These are phyloP conservation scores for Fulmarus glacialis DNA, from an alignment of 2,113 vertebrate genomes.

Conservation along the genomic window DNA sequence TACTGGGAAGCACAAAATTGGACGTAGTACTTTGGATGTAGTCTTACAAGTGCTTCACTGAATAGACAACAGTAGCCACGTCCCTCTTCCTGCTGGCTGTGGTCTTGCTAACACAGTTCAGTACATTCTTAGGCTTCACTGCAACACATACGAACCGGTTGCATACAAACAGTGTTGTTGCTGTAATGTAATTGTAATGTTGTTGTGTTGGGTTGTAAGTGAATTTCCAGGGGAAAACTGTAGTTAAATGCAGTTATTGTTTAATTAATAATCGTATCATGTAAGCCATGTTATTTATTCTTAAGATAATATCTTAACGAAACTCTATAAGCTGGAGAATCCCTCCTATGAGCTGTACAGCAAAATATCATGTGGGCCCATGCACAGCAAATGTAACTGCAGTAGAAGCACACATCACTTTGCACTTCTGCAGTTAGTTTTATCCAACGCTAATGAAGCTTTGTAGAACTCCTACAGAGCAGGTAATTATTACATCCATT, in stretches of 20 bases:
- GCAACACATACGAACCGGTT: neutral
- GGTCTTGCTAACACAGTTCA: neutral
- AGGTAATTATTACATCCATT: constrained; percentile 29
- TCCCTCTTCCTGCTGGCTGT: neutral
- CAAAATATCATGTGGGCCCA: neutral
- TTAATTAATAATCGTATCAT: neutral
- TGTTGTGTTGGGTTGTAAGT: neutral
- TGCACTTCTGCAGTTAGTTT: neutral
- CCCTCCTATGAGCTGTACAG: neutral
- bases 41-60: neutral
- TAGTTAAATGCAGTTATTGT: neutral
- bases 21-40: neutral
- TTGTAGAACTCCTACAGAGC: constrained; percentile 15
- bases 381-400: neutral
- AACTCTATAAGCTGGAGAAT: neutral
- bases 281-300: neutral
- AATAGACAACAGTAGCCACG: neutral
- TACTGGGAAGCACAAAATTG: neutral
- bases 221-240: neutral
- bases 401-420: neutral
- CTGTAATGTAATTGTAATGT: neutral
- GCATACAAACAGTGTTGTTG: neutral
- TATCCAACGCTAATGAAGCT: constrained; percentile 4
- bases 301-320: neutral
- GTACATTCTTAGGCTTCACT: neutral